Conservation (phyloP, 2,888 invertebrate species). For the Dasypogon diadema region DNA sequence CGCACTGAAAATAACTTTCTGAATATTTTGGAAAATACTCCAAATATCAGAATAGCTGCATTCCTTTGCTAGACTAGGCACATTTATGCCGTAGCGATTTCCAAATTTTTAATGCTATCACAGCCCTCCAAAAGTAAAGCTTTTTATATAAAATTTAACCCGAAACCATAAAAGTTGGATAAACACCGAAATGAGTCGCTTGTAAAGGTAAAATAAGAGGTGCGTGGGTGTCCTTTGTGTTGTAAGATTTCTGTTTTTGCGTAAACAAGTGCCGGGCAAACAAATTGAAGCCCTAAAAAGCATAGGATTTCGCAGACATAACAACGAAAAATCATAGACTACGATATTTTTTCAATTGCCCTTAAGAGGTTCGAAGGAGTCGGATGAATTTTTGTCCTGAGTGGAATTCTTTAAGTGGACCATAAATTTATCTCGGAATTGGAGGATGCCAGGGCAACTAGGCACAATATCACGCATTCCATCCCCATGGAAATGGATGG, state of each 20-base stretch:
- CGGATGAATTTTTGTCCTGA: not conserved
- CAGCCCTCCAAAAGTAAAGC: not conserved
- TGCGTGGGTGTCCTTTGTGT: not conserved
- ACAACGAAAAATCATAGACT: not conserved
- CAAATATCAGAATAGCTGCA: too few species aligned
- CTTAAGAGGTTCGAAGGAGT: not conserved
- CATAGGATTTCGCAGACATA: not conserved
- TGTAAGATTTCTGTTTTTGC: not conserved
- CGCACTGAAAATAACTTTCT: not conserved
- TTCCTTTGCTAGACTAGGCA: too few species aligned
- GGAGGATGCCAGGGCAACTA: not conserved
- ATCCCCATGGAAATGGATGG: not conserved
- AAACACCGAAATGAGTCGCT: too few species aligned
- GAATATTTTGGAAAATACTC: not conserved
- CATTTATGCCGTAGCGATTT: too few species aligned
- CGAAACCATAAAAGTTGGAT: not conserved
- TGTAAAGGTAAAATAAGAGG: too few species aligned
- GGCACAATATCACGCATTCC: not conserved
- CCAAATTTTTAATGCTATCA: not conserved
- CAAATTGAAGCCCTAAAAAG: not conserved
- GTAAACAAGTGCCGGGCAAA: not conserved
- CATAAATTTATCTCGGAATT: not conserved
- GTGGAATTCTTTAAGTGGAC: not conserved
- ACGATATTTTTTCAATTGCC: not conserved
- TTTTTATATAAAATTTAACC: not conserved